phyloP scores from a whole-genome alignment of 2,797 vertebrate species.

The Scleropages formosus region DNA sequence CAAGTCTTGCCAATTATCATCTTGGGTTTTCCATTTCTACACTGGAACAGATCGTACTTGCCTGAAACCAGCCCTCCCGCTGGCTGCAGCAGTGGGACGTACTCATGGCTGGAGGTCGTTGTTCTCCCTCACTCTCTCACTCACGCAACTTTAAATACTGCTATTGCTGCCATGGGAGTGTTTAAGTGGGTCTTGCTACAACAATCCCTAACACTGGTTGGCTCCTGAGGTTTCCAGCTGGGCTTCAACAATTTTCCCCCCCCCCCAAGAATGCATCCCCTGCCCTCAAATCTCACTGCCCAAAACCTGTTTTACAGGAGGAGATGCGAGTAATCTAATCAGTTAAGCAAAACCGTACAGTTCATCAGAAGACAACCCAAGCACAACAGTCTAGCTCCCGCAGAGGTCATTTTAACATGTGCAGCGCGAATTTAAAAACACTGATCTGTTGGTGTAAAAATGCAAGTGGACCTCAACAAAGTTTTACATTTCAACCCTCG shows the following conservation, averaged over 20 bases:
- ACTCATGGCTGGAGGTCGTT: constrained; percentile 2
- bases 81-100: constrained; percentile 2
- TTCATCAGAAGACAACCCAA: constrained; percentile 5
- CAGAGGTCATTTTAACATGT: background rate
- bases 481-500: constrained; percentile 47
- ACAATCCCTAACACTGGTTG: too few relatives aligned
- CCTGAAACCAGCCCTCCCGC: constrained; percentile 17
- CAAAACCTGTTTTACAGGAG: background rate
- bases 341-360: background rate
- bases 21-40: constrained; percentile 25
- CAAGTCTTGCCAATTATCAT: constrained; percentile 27
- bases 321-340: background rate
- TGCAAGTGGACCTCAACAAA: constrained; percentile 23
- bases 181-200: too few relatives aligned
- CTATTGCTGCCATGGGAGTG: too few relatives aligned
- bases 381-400: constrained; percentile 10
- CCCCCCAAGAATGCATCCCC: background rate
- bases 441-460: background rate
- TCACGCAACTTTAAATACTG: too few relatives aligned
- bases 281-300: too few relatives aligned
- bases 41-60: constrained; percentile 25
- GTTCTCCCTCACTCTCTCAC: background rate
- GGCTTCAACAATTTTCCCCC: background rate
- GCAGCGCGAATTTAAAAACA: background rate
- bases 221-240: too few relatives aligned